Evolutionary conservation across 2,797 vertebrate genomes (phyloP).

Genomic region (Simalia tracyae): DNA sequence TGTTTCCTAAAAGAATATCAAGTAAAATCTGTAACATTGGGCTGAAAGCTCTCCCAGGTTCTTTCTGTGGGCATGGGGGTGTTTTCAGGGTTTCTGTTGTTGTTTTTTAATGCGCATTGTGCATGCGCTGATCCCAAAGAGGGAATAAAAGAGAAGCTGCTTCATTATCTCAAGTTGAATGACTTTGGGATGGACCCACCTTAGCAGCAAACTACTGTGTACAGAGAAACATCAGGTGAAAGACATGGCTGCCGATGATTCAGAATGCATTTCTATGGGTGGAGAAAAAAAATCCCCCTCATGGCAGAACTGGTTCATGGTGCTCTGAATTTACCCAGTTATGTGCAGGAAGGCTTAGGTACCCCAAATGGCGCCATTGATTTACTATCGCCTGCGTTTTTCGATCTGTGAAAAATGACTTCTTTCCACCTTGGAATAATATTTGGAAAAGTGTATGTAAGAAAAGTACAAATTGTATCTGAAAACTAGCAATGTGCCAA

Average conservation of each 20-base stretch:
- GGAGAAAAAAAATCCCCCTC: neutral
- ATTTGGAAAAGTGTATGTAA: neutral
- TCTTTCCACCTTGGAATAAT: neutral
- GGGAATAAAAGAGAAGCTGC: neutral
- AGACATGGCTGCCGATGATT: neutral
- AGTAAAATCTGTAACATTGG: constrained; percentile 51
- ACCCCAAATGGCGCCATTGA: neutral
- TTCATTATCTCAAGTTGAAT: neutral
- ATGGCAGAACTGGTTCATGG: too few relatives aligned
- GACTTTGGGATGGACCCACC: neutral
- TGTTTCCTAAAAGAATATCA: constrained; percentile 67
- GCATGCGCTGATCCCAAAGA: constrained; percentile 25
- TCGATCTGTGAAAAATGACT: neutral
- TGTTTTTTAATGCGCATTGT: neutral
- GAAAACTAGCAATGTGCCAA: neutral
- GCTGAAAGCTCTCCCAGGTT: constrained; percentile 45
- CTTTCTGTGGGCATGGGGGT: neutral
- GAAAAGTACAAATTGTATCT: neutral
- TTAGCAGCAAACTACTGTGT: constrained; percentile 8
- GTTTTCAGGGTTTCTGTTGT: neutral
- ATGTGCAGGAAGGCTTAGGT: neutral
- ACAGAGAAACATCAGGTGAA: neutral
- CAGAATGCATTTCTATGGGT: neutral
- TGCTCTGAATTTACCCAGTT: neutral
- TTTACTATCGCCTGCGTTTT: neutral